Base-by-base conservation (phyloP, 2,113 vertebrate genomes). In the Channa argus region DNA sequence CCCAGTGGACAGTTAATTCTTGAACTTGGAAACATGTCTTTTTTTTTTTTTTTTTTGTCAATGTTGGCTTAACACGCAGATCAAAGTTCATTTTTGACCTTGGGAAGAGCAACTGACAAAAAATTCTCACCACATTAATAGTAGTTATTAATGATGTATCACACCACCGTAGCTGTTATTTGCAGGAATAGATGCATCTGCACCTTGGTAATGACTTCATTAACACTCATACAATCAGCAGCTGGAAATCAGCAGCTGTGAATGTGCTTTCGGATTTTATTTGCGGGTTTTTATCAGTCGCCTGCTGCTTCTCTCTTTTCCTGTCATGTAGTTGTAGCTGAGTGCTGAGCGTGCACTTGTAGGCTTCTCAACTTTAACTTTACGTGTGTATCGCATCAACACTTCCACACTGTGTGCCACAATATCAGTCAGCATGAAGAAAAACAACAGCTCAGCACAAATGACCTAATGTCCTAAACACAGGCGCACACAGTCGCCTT, bases 391-490 rank as follows among this genome's bases (percentile, higher is more conserved):
- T 74, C 59, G 54, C 39, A 62, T 70, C 63, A 69, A 71, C 71
- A 82, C 64, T 69, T 83, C 37, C 54, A 37, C 15, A 59, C 56
- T 14, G 0, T 0, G 47, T 49, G 58, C 37, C 49, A 5, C 63
- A 73, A 71, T 66, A 33, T 86, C 53, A 56, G 81, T 83, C 80
- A 78, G 86, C 72, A 50, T 2, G 14, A 60, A 55, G 66, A 65
- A 68, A 43, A 68, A 43, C 41, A 63, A 58, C 50, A 49, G 13
- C 75, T 86, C 76, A 74, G 86, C 86, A 84, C 36, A 71, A 78
- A 62, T 24, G 9, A 71, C 8, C 13, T 4, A 10, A 54, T 55
- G 71, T 41, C 59, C 9, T 59, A 11, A 24, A 65, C 55, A 50
- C 33, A 5, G 3, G 8, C 39, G 13, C 33, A 36, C 49, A 6